Conservation (phyloP, 2,888 invertebrate genomes). For the Prosapia bicincta region DNA sequence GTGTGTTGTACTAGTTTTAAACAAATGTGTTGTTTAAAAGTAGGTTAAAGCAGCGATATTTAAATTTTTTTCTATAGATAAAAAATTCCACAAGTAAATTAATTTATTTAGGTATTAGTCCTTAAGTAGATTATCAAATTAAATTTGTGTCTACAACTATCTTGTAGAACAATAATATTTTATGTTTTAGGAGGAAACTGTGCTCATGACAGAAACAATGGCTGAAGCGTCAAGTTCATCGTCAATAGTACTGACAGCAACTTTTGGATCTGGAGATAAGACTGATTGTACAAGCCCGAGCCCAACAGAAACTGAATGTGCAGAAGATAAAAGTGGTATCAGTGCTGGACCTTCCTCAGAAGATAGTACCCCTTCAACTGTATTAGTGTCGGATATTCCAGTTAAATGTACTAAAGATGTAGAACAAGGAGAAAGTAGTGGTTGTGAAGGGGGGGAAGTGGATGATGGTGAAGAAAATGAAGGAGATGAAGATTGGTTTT, state of each 20-base stretch:
- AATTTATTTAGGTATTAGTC: no score
- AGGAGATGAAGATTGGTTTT: conserved; percentile 7
- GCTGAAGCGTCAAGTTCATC: conserved; percentile 6
- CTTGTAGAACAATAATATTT: not conserved
- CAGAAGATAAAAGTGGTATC: conserved; percentile 2
- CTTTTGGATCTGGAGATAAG: conserved; percentile 31
- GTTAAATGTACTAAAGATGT: not conserved
- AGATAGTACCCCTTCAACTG: not conserved
- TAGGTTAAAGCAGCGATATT: no score
- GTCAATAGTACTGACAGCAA: conserved; percentile 1
- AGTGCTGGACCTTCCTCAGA: conserved; percentile 1
- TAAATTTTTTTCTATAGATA: no score
- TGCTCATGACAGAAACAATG: not conserved
- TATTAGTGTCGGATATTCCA: not conserved
- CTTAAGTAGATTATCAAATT: not conserved
- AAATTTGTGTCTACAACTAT: not conserved
- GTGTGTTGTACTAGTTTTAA: no score
- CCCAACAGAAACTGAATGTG: conserved; percentile 19
- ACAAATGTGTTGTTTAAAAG: no score
- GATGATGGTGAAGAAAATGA: conserved; percentile 12
- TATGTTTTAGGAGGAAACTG: not conserved
- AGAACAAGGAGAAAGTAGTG: conserved; percentile 4
- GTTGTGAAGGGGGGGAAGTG: conserved; percentile 6
- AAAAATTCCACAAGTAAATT: no score
- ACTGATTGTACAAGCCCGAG: conserved; percentile 32